Percentiles rank a stretch among this genome's conserved stretches.
phyloP scores from a whole-genome alignment of 1,140 invertebrate species.

The Aphidius gifuensis region DNA sequence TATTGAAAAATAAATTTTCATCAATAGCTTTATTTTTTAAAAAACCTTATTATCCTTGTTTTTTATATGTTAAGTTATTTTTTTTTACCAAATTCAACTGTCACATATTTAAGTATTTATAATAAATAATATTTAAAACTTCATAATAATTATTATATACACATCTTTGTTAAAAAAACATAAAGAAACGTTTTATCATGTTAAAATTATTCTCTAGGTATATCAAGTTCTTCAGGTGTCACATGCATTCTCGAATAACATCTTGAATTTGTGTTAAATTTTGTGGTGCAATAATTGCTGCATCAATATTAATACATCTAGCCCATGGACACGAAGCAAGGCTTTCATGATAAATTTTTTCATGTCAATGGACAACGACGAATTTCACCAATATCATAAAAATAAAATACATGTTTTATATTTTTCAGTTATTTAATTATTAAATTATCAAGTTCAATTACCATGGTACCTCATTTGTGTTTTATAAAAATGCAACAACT shows the following conservation, averaged over 20 bases:
- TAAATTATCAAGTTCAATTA: not conserved
- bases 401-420: conserved; percentile 10
- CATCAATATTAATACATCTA: conserved; percentile 53
- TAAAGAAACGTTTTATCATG: too few relatives aligned
- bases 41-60: too few relatives aligned
- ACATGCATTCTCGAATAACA: conserved; percentile 66
- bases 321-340: conserved; percentile 65
- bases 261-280: conserved; percentile 64
- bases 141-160: not conserved
- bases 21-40: too few relatives aligned
- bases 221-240: conserved; percentile 67
- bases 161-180: too few relatives aligned
- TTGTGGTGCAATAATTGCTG: conserved; percentile 54
- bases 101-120: too few relatives aligned
- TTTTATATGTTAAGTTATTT: too few relatives aligned
- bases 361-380: conserved; percentile 59
- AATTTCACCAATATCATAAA: conserved; percentile 41
- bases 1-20: too few relatives aligned
- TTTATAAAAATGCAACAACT: too few relatives aligned
- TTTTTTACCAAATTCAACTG: too few relatives aligned
- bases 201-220: conserved; percentile 54
- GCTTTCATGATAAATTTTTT: conserved; percentile 49
- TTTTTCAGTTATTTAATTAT: not conserved
- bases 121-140: not conserved
- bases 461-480: too few relatives aligned